Base-by-base conservation (phyloP, 2,797 vertebrate species). In the Tenualosa thibaudeaui region DNA sequence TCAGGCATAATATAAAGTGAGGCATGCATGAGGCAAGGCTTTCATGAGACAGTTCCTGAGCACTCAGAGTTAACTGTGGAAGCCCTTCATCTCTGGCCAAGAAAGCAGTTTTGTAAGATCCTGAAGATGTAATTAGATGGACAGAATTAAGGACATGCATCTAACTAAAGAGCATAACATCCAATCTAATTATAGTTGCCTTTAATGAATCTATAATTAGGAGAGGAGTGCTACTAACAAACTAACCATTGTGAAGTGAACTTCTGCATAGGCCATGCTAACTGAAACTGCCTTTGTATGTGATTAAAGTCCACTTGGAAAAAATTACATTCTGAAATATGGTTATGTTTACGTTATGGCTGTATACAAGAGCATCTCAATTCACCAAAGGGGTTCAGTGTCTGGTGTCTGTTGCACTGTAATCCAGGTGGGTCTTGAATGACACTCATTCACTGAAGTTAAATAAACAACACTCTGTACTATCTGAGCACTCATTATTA, bases 151-250 rank as follows among this genome's bases (percentile, higher is more conserved):
- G 90, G 89, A 91, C 89, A 86, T 88, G 81, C 91, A 93, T 93
- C 90, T 91, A 93, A 94, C 91, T 89, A 89, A 93, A 93, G 91
- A 93, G 91, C 90, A 92, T 92, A 94, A 93, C 91, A 91, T 93
- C 90, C 88, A 93, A 95, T 95, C 92, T 93, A 94, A 95, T 96
- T 93, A 95, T 84, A 92, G 88, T 81, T 85, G 8, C 83, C 89
- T 94, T 94, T 93, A 94, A 95, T 92, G 90, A 91, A 90, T 19
- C 85, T 88, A 86, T 92, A 92, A 93, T 95, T 93, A 93, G 91
- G 92, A 82, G 86, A 89, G 89, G 90, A 92, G 85, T 15, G 88
- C 86, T 56, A 75, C 10, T 89, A 91, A 94, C 93, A 95, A 92
- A 91, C 86, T 84, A 75, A 51, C 82, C 89, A 90, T 94, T 95